Evolutionary conservation across 2,888 invertebrate species (phyloP), one percentile per base, ranked within the genome.

Genomic region (Caenorhabditis auriculariae): DNA sequence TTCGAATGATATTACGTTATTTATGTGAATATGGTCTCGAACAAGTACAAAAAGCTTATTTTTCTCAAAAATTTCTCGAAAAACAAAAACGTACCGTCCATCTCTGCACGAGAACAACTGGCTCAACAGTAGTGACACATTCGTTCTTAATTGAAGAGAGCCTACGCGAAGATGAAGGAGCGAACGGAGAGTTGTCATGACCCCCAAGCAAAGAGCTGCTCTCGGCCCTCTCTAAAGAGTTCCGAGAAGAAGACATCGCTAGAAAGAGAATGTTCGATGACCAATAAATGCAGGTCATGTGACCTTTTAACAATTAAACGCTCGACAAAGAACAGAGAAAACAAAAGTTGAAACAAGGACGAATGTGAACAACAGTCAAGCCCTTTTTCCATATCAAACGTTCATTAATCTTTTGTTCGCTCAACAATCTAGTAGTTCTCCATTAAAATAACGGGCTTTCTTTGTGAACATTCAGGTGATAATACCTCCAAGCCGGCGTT

Each of bases 101-200:
- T 66, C 74, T 63, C 57, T 81, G 81, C 9, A 73, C 67, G 5
- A 81, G 63, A 23, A 70, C 61, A n/a, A 81, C 64, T 4, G 81
- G 78, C 27, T 79, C 74, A 35, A 76, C 70, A 5, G 66, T 57
- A 7, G 80, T 80, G 43, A 76, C 60, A 53, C 80, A 80, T 46
- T 77, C 74, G 35, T 75, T 71, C 17, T 60, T 55, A 19, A 35
- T 37, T 5, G 63, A 32, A 4, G 58, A 52, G 6, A 54, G 54
- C 45, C 57, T 24, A 19, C 58, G 42, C 9, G 55, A 52, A 23
- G 54, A 55, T 4, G 58, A 55, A 5, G 63, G 58, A 35, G 54
- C 49, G 7, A 53, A 43, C 7, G 24, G 42, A 27, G 38, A 58
- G 26, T 44, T 58, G 44, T 48, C 46, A n/a, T 49, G 52, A 41